phyloP scores from a whole-genome alignment of 2,113 vertebrate species.

The Antechinus flavipes region DNA sequence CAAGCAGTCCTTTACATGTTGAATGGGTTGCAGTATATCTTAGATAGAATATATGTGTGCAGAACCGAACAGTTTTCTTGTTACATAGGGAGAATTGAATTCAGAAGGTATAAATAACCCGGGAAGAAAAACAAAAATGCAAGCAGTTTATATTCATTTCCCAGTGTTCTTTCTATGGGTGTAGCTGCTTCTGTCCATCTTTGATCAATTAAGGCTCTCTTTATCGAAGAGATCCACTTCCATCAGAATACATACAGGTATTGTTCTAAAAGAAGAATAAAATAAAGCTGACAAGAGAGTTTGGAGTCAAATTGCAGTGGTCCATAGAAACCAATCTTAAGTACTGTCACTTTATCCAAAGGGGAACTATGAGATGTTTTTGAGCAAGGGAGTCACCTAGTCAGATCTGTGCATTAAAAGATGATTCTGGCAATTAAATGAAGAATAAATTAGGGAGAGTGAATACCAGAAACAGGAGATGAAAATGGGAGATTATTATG shows the following conservation, averaged over 20 bases:
- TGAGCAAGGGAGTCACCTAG: not conserved
- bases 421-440: not conserved
- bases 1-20: too few species aligned
- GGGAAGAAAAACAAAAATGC: too few species aligned
- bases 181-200: too few species aligned
- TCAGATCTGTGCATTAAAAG: not conserved
- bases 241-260: not conserved
- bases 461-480: not conserved
- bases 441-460: not conserved
- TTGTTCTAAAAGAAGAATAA: not conserved
- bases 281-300: not conserved
- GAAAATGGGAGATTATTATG: not conserved
- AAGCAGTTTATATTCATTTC: too few species aligned
- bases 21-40: too few species aligned
- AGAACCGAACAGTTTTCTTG: too few species aligned
- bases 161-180: too few species aligned
- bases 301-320: not conserved
- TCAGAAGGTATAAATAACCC: too few species aligned
- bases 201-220: too few species aligned
- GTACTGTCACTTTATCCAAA: not conserved
- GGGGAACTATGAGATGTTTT: not conserved
- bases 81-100: too few species aligned
- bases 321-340: not conserved
- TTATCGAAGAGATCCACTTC: too few species aligned
- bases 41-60: too few species aligned